phyloP scores from a whole-genome alignment of 2,888 invertebrate genomes.

The Prosopocoilus inquinatus region DNA sequence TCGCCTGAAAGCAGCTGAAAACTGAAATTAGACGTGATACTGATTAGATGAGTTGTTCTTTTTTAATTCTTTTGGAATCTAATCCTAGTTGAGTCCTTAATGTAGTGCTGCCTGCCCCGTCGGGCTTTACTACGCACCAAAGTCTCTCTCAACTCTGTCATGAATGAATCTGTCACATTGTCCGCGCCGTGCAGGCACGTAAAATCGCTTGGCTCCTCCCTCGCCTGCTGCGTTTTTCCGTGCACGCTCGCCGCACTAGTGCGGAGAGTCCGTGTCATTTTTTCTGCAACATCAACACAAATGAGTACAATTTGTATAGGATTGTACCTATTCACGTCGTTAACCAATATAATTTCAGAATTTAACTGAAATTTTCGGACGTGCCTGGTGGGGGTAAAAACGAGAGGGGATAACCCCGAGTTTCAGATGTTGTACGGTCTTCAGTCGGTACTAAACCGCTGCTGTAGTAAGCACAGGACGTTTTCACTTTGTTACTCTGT shows the following conservation, averaged over 20 bases:
- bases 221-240: slow-evolving; percentile 7
- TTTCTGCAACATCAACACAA: neutral
- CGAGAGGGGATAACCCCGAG: slow-evolving; percentile 21
- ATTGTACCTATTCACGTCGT: slow-evolving; percentile 30
- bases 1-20: too few relatives aligned
- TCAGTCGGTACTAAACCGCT: slow-evolving; percentile 31
- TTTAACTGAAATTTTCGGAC: slow-evolving; percentile 34
- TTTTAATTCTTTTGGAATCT: too few relatives aligned
- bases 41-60: too few relatives aligned
- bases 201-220: slow-evolving; percentile 10
- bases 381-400: slow-evolving; percentile 22
- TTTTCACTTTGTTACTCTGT: neutral
- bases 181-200: neutral
- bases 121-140: too few relatives aligned
- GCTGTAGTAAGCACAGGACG: slow-evolving; percentile 6
- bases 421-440: slow-evolving; percentile 12
- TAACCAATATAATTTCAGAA: slow-evolving; percentile 38
- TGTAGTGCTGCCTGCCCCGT: too few relatives aligned
- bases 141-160: neutral
- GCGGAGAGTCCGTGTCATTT: slow-evolving; percentile 1
- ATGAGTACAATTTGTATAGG: slow-evolving; percentile 4
- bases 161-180: slow-evolving; percentile 9
- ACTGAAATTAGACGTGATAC: too few relatives aligned
- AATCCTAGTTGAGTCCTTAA: too few relatives aligned
- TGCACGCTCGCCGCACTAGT: slow-evolving; percentile 1